phyloP scores from a whole-genome alignment of 1,140 invertebrate genomes.

The Leptonema lineaticorne region DNA sequence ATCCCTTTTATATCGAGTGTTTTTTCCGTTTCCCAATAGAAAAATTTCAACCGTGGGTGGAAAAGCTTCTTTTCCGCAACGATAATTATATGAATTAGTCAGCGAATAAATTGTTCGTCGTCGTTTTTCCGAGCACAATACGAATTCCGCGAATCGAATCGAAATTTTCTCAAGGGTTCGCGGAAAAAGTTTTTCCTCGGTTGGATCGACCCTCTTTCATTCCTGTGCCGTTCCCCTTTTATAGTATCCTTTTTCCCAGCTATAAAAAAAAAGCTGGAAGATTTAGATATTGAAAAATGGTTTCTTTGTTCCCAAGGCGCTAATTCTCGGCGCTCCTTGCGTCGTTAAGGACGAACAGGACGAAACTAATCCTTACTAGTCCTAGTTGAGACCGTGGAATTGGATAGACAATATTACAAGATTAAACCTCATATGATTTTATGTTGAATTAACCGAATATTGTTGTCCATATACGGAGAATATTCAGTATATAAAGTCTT shows the following conservation, averaged over 20 bases:
- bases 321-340: constrained; percentile 8
- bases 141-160: constrained; percentile 11
- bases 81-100: constrained; percentile 6
- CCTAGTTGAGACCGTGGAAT: too few species aligned
- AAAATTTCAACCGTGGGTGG: not conserved
- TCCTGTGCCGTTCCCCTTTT: not conserved
- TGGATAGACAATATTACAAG: too few species aligned
- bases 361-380: not conserved
- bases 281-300: constrained; percentile 15
- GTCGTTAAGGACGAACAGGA: not conserved
- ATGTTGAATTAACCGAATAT: too few species aligned
- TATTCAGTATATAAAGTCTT: too few species aligned
- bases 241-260: too few species aligned
- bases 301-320: constrained; percentile 10
- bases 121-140: not conserved
- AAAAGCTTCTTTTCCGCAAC: constrained; percentile 10
- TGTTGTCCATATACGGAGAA: too few species aligned
- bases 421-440: too few species aligned
- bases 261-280: too few species aligned
- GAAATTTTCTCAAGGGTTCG: constrained; percentile 1
- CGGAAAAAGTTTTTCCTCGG: not conserved
- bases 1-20: too few species aligned
- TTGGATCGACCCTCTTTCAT: not conserved
- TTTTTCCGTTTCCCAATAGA: too few species aligned
- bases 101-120: not conserved